A percentile compares a stretch with the other conserved stretches of the same genome.
phyloP scores from a whole-genome alignment of 2,888 invertebrate species.

The Girardia tigrina region DNA sequence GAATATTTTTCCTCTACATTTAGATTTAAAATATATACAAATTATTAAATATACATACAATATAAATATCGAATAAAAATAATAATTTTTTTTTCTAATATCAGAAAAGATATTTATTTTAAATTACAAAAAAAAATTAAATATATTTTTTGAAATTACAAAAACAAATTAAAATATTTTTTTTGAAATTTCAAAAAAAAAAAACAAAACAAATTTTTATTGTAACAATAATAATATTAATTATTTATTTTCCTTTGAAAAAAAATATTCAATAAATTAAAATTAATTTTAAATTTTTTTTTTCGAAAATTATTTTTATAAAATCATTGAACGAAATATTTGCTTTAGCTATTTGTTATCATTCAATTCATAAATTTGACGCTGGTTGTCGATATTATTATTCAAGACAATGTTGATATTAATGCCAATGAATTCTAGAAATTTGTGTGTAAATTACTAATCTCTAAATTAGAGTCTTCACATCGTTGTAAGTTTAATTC shows the following conservation, averaged over 20 bases:
- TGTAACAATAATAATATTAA: too few species aligned
- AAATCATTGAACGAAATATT: background rate
- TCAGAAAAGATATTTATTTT: background rate
- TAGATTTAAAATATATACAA: too few species aligned
- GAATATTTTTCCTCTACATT: too few species aligned
- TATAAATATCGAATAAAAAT: background rate
- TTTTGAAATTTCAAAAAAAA: too few species aligned
- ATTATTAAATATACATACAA: background rate
- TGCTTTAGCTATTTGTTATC: slow-evolving; percentile 14
- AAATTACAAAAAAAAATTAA: too few species aligned
- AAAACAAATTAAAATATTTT: too few species aligned
- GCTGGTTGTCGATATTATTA: slow-evolving; percentile 23
- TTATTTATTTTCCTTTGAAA: too few species aligned
- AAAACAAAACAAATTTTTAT: too few species aligned
- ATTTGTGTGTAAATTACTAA: slow-evolving; percentile 23
- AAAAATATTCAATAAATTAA: too few species aligned
- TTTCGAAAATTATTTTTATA: background rate
- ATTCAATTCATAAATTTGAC: slow-evolving; percentile 12
- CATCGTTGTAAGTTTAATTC: slow-evolving; percentile 23
- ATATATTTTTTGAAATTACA: too few species aligned
- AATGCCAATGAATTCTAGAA: slow-evolving; percentile 23
- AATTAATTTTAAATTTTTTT: background rate
- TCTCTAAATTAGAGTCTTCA: slow-evolving; percentile 23
- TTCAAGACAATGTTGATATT: slow-evolving; percentile 23
- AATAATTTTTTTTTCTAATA: background rate